Percentiles rank a stretch among this genome's conserved stretches.
phyloP scores from a whole-genome alignment of 2,888 invertebrate genomes.

The Drosophila koepferae region DNA sequence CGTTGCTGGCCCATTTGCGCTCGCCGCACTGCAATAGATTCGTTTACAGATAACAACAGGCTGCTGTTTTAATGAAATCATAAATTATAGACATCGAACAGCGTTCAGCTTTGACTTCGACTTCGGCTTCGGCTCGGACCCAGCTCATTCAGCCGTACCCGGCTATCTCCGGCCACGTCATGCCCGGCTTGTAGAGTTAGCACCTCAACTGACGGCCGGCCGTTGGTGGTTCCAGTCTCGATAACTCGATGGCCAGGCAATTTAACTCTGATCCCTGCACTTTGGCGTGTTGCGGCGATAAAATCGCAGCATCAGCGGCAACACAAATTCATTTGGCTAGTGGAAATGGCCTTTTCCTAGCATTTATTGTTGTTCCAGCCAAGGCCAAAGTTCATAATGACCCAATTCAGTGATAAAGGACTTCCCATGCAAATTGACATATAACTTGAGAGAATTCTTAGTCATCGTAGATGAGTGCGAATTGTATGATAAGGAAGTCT shows the following conservation, averaged over 20 bases:
- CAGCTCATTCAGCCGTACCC: background rate
- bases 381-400: constrained; percentile 80
- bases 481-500: background rate
- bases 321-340: constrained; percentile 23
- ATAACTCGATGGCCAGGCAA: constrained; percentile 68
- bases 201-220: constrained; percentile 61
- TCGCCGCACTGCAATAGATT: constrained; percentile 75
- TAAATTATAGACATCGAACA: constrained; percentile 82
- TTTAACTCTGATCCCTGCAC: constrained; percentile 79
- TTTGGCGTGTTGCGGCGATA: constrained; percentile 77
- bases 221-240: constrained; percentile 43
- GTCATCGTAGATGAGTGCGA: background rate
- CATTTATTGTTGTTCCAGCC: constrained; percentile 45
- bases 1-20: constrained; percentile 74
- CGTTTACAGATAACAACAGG: constrained; percentile 82
- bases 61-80: constrained; percentile 84
- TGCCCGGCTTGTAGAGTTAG: constrained; percentile 78
- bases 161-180: constrained; percentile 69
- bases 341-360: constrained; percentile 30
- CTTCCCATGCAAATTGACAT: constrained; percentile 72
- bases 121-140: background rate
- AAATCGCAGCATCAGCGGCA: constrained; percentile 56
- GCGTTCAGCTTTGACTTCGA: constrained; percentile 1
- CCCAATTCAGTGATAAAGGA: constrained; percentile 71
- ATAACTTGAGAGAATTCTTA: constrained; percentile 19